Evolutionary conservation across 2,113 vertebrate species (phyloP), one percentile per base, ranked within the genome.

Genomic region (Hippocampus barbouri): DNA sequence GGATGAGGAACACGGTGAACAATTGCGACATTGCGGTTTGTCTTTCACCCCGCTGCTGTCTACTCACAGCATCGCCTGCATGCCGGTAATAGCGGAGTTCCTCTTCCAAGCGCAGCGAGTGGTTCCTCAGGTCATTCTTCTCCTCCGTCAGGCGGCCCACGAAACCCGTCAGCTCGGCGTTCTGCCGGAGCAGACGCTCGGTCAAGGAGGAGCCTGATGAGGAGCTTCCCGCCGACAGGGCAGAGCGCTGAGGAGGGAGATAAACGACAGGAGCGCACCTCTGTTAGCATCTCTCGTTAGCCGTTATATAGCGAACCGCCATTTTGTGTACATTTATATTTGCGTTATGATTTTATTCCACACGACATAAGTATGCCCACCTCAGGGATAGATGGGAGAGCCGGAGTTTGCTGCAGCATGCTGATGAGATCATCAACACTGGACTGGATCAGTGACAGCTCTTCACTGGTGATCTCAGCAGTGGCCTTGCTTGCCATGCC

Each of bases 131-230:
- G 65, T 95, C 94, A 53, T 96, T 98, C 91, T 99, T 98, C 83
- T 99, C 97, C 68, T 97, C 95, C 0, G 95, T 98, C 81, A 99
- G 90, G 0, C 92, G 93, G 80, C 95, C 95, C 79, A 99, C 95
- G 11, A 96, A 94, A 40, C 96, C 96, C 0, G 95, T 98, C 63
- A 98, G 90, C 83, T 98, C 96, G 0, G 96, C 94, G 4, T 97
- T 98, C 81, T 98, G 97, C 78, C 93, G 92, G 79, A 99, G 92
- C 67, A 98, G 90, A 34, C 94, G 92, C 91, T 98, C 96, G 0
- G 93, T 95, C 80, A 98, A 77, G 0, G 92, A 93, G 0, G 92
- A 88, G 61, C 89, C 90, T 67, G 56, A 27, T 15, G 92, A 92
- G 0, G 92, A 90, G 45, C 88, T 85, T 57, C 90, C 91, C 0